phyloP scores from a whole-genome alignment of 2,888 invertebrate genomes.

The Drosophila anceps region DNA sequence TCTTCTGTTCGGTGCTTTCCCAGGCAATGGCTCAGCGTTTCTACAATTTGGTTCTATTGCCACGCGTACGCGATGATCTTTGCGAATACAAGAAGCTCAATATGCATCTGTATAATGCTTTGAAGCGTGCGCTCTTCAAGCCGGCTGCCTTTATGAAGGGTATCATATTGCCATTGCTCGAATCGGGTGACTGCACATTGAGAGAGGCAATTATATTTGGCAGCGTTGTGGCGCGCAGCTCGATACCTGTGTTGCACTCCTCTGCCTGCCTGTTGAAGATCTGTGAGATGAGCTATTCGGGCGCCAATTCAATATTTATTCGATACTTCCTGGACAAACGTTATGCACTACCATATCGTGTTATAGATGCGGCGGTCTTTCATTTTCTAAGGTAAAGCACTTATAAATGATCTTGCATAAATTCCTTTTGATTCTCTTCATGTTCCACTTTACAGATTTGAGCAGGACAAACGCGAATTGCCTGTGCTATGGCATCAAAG shows the following conservation, averaged over 20 bases:
- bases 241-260: slow-evolving; percentile 97
- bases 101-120: slow-evolving; percentile 97
- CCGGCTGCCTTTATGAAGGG: slow-evolving; percentile 99
- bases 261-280: slow-evolving; percentile 97
- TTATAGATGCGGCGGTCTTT: slow-evolving; percentile 96
- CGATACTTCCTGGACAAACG: slow-evolving; percentile 98
- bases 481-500: slow-evolving; percentile 99
- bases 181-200: slow-evolving; percentile 96
- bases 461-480: slow-evolving; percentile 92
- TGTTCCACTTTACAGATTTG: slow-evolving; percentile 88
- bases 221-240: slow-evolving; percentile 95
- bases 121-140: slow-evolving; percentile 97
- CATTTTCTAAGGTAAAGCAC: slow-evolving; percentile 94
- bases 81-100: slow-evolving; percentile 97
- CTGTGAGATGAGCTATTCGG: slow-evolving; percentile 98
- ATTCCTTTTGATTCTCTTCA: neutral
- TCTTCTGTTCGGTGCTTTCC: slow-evolving; percentile 98
- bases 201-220: slow-evolving; percentile 98
- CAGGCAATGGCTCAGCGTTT: slow-evolving; percentile 98
- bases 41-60: slow-evolving; percentile 96
- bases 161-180: slow-evolving; percentile 90
- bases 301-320: slow-evolving; percentile 97
- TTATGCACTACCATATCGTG: slow-evolving; percentile 97
- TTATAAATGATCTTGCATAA: neutral
- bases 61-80: slow-evolving; percentile 97